Conservation (phyloP, 2,113 vertebrate genomes). For the Baryphthengus martii region DNA sequence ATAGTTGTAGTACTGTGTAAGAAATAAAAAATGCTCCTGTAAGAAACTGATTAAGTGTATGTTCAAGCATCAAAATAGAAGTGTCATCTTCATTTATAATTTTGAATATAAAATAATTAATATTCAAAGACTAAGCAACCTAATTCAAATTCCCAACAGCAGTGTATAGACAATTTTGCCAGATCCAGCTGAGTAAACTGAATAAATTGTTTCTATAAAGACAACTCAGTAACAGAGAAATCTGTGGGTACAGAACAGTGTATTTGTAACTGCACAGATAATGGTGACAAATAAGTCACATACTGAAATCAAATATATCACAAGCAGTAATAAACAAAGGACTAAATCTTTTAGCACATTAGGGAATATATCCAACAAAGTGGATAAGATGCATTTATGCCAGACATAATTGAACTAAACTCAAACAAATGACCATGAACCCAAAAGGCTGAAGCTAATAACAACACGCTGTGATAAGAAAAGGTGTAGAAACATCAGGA, state of each 20-base stretch:
- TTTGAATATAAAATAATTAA: not conserved
- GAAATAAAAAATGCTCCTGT: not conserved
- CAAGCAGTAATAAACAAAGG: not conserved
- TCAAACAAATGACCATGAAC: slow-evolving; percentile 2
- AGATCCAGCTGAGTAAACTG: slow-evolving; percentile 3
- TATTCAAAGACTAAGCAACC: not conserved
- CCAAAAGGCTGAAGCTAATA: not conserved
- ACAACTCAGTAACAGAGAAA: slow-evolving; percentile 27
- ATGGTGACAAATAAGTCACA: slow-evolving; percentile 22
- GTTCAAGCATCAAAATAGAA: slow-evolving; percentile 27
- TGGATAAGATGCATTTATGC: not conserved
- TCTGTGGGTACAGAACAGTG: not conserved
- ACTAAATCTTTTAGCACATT: not conserved
- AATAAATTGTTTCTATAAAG: slow-evolving; percentile 14
- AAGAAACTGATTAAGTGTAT: slow-evolving; percentile 1
- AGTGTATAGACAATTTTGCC: not conserved
- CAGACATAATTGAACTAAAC: not conserved
- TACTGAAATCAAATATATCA: not conserved
- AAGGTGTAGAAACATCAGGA: not conserved
- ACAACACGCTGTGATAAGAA: not conserved
- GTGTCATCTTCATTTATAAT: not conserved
- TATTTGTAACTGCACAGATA: slow-evolving; percentile 33
- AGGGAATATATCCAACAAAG: not conserved
- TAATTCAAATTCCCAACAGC: not conserved
- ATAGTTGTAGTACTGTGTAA: not conserved